phyloP scores from a whole-genome alignment of 1,140 invertebrate species.

The Pissodes strobi region DNA sequence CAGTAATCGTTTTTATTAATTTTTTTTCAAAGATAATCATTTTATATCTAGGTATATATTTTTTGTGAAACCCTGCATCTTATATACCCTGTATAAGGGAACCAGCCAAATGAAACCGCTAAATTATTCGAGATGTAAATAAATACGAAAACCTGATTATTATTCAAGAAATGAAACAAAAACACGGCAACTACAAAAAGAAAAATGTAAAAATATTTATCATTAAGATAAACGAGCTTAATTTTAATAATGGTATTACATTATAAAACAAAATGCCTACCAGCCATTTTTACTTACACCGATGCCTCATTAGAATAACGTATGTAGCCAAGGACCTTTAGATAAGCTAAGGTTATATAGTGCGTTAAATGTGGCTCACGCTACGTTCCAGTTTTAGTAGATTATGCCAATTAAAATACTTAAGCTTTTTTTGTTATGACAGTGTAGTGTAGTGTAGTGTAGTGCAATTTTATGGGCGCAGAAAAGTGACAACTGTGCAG shows the following conservation, averaged over 20 bases:
- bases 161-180: conserved; percentile 1
- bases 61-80: no score
- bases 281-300: conserved; percentile 20
- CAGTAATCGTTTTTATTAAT: no score
- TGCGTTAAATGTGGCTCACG: background rate
- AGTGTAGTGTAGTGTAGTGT: no score
- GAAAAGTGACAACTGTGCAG: no score
- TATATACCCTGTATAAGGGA: no score
- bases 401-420: no score
- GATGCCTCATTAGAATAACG: conserved; percentile 14
- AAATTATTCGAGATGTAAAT: no score
- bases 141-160: background rate
- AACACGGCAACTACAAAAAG: conserved; percentile 13
- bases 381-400: background rate
- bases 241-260: conserved; percentile 23
- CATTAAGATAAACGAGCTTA: conserved; percentile 10
- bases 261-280: conserved; percentile 23
- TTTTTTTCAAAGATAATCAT: no score
- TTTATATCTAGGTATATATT: no score
- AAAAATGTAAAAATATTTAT: conserved; percentile 17
- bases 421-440: no score
- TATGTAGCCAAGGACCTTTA: conserved; percentile 12
- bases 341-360: conserved; percentile 9
- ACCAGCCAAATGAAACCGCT: no score
- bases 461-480: no score